A percentile compares a stretch with the other conserved stretches of the same genome.
Conservation (phyloP, 2,888 invertebrate genomes). For the Sminthurinus aureus region DNA sequence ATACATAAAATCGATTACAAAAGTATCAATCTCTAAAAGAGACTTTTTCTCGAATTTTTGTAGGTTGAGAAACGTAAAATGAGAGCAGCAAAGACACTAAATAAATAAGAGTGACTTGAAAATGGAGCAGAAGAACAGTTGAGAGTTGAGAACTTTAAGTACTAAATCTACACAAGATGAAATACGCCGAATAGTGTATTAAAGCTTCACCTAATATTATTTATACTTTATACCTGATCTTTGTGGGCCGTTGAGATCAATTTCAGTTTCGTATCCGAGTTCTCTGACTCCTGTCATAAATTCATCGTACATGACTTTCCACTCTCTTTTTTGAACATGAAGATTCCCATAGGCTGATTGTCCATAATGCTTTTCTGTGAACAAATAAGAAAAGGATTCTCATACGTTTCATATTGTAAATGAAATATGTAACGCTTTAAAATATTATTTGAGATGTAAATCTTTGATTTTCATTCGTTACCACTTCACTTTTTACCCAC, state of each 20-base stretch:
- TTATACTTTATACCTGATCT: slow-evolving; percentile 38
- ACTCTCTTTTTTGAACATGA: slow-evolving; percentile 45
- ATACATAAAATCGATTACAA: too few relatives aligned
- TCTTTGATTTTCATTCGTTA: background rate
- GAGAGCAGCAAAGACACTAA: too few relatives aligned
- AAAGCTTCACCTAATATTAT: too few relatives aligned
- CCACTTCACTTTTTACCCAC: slow-evolving; percentile 26
- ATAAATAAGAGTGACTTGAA: too few relatives aligned
- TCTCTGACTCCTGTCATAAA: slow-evolving; percentile 52
- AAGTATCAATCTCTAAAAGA: too few relatives aligned
- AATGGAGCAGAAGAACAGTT: too few relatives aligned
- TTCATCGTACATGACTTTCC: slow-evolving; percentile 40
- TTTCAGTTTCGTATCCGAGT: slow-evolving; percentile 44
- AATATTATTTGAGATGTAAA: background rate
- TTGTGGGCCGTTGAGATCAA: slow-evolving; percentile 56
- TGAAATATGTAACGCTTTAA: background rate
- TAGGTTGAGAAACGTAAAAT: too few relatives aligned
- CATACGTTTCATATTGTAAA: background rate
- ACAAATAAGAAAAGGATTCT: background rate
- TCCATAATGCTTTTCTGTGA: slow-evolving; percentile 31
- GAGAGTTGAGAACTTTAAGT: too few relatives aligned
- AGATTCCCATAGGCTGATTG: slow-evolving; percentile 24
- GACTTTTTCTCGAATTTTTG: too few relatives aligned
- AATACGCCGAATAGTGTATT: too few relatives aligned
- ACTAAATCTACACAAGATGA: background rate